Conservation (phyloP, 2,888 invertebrate species). For the Microctonus aethiopoides region DNA sequence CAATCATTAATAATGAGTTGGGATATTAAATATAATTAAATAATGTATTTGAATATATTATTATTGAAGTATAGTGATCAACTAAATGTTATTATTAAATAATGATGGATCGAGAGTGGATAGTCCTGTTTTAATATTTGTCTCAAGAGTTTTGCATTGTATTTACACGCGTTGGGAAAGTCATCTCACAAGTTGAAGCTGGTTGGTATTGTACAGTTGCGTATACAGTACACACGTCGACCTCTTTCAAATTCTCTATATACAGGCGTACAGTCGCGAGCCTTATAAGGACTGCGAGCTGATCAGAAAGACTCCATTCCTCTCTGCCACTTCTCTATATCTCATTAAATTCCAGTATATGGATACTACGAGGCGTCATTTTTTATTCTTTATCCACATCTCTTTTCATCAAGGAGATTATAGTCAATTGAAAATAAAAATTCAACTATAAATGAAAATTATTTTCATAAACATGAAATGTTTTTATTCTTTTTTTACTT, state of each 20-base stretch:
- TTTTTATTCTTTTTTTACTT: not conserved
- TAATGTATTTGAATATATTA: too few relatives aligned
- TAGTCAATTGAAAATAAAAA: not conserved
- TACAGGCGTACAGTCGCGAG: conserved; percentile 54
- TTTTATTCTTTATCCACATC: conserved; percentile 10
- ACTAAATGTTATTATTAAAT: not conserved
- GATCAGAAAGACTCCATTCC: conserved; percentile 1
- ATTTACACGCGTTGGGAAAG: conserved; percentile 6
- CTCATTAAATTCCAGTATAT: conserved; percentile 9
- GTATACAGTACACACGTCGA: conserved; percentile 46
- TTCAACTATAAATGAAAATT: not conserved
- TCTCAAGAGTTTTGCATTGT: not conserved
- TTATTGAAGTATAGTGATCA: not conserved
- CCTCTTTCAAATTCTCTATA: conserved; percentile 58
- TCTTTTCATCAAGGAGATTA: conserved; percentile 15
- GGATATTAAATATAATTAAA: too few relatives aligned
- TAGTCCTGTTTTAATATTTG: not conserved
- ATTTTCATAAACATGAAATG: not conserved
- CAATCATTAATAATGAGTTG: too few relatives aligned
- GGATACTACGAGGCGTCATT: not conserved
- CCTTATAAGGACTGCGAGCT: conserved; percentile 58
- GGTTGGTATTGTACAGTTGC: conserved; percentile 44
- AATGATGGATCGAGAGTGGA: not conserved
- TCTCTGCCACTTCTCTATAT: not conserved
- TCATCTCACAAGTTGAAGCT: conserved; percentile 1